Evolutionary conservation across 2,888 invertebrate genomes (phyloP).

Genomic region (Ophioninae sp.): DNA sequence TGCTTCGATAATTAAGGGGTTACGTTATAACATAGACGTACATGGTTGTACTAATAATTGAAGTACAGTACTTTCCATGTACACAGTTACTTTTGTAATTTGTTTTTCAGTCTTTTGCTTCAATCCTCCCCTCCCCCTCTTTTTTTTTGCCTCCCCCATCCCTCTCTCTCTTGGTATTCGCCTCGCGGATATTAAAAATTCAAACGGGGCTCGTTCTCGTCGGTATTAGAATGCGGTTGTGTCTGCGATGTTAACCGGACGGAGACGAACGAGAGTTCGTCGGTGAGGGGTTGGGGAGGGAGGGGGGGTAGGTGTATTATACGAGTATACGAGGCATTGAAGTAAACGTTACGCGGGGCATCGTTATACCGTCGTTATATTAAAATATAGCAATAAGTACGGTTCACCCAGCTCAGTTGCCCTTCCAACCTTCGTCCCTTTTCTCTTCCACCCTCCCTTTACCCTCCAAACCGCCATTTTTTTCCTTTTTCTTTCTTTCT

Average conservation of each 20-base stretch:
- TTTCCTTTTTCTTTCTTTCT: slow-evolving; percentile 2
- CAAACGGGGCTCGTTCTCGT: slow-evolving; percentile 58
- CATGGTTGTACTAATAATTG: too few relatives aligned
- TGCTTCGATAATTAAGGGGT: too few relatives aligned
- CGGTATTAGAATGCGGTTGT: slow-evolving; percentile 40
- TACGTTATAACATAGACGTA: too few relatives aligned
- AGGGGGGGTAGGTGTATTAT: slow-evolving; percentile 22
- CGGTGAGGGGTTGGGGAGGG: slow-evolving; percentile 2
- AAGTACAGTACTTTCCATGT: neutral
- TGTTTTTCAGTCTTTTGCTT: neutral
- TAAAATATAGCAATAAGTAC: slow-evolving; percentile 77
- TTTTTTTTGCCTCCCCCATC: neutral
- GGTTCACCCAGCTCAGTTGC: slow-evolving; percentile 66
- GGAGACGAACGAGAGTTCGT: slow-evolving; percentile 39
- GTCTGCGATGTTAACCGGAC: slow-evolving; percentile 50
- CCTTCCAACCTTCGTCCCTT: slow-evolving; percentile 64
- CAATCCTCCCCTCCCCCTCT: neutral
- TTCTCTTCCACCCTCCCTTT: neutral
- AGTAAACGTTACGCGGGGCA: slow-evolving; percentile 72
- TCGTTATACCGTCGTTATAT: slow-evolving; percentile 77
- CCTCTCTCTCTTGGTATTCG: slow-evolving; percentile 23
- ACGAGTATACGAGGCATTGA: slow-evolving; percentile 64
- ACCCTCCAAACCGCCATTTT: neutral
- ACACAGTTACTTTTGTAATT: neutral
- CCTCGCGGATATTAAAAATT: slow-evolving; percentile 58